Percentiles rank a stretch among this genome's conserved stretches.
These are phyloP conservation scores for Benthosema pterotum DNA, from an alignment of 2,797 vertebrate genomes.

Conservation along the genomic window DNA sequence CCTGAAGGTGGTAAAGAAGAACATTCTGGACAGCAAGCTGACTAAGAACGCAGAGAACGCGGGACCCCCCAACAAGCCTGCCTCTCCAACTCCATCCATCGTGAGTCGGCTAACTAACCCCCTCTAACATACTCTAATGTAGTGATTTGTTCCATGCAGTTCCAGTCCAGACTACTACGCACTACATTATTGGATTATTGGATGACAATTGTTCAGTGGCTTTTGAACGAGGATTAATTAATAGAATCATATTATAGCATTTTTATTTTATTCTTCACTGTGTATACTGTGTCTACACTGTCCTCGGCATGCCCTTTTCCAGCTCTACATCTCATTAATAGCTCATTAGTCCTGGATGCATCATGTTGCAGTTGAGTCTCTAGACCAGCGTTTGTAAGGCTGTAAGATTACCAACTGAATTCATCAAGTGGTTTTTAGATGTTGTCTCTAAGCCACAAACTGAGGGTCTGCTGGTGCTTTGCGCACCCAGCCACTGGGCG, in stretches of 20 bases:
- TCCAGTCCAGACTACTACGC: not conserved
- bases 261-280: not conserved
- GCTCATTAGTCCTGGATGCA: not conserved
- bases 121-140: not conserved
- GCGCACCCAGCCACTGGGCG: conserved; percentile 47
- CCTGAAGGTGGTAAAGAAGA: conserved; percentile 95
- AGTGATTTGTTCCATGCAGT: too few relatives aligned
- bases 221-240: not conserved
- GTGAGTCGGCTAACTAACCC: conserved; percentile 67
- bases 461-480: conserved; percentile 46
- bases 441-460: conserved; percentile 50
- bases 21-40: conserved; percentile 90
- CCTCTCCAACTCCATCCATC: conserved; percentile 76
- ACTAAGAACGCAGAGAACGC: conserved; percentile 89
- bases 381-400: conserved; percentile 12
- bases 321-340: not conserved
- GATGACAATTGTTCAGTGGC: not conserved
- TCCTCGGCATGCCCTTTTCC: not conserved
- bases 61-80: conserved; percentile 79
- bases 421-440: conserved; percentile 42
- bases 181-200: not conserved
- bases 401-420: conserved; percentile 28
- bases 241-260: not conserved
- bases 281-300: not conserved
- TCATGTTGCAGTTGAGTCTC: not conserved